Evolutionary conservation across 2,888 invertebrate genomes (phyloP).

Genomic region (Diabrotica balteata): DNA sequence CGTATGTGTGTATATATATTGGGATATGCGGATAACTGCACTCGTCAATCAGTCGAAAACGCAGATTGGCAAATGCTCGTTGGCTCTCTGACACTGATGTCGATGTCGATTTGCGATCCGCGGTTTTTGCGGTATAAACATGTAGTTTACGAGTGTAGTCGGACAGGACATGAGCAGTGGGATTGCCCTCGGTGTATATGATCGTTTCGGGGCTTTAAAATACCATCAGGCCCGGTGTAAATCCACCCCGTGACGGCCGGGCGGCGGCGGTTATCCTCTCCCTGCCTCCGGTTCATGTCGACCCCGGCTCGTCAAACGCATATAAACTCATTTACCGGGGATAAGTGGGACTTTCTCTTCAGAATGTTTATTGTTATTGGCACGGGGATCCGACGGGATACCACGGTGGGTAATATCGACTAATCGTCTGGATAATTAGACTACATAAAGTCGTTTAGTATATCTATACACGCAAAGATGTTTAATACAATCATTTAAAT

Average conservation of each 20-base stretch:
- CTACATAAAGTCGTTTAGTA: background rate
- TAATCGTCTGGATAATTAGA: slow-evolving; percentile 1
- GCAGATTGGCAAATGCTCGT: slow-evolving; percentile 58
- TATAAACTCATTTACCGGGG: slow-evolving; percentile 39
- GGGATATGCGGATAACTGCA: slow-evolving; percentile 42
- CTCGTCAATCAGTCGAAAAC: slow-evolving; percentile 58
- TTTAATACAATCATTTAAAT: no score
- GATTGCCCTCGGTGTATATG: slow-evolving; percentile 55
- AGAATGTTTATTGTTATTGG: slow-evolving; percentile 21
- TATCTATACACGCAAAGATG: background rate
- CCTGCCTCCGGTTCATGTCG: slow-evolving; percentile 50
- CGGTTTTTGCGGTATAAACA: slow-evolving; percentile 63
- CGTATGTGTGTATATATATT: slow-evolving; percentile 6
- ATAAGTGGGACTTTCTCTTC: slow-evolving; percentile 16
- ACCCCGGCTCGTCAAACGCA: slow-evolving; percentile 47
- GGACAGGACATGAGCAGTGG: slow-evolving; percentile 59
- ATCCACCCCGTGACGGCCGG: slow-evolving; percentile 48
- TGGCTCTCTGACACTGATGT: slow-evolving; percentile 56
- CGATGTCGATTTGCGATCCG: slow-evolving; percentile 61
- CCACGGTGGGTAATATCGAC: background rate
- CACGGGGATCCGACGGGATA: slow-evolving; percentile 1
- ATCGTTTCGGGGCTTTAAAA: slow-evolving; percentile 57
- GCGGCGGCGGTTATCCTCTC: slow-evolving; percentile 43
- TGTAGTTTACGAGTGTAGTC: slow-evolving; percentile 60
- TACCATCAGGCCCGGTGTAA: slow-evolving; percentile 50